These are phyloP conservation scores for Alfaro cultratus DNA, from an alignment of 2,797 vertebrate genomes.

Conservation along the genomic window DNA sequence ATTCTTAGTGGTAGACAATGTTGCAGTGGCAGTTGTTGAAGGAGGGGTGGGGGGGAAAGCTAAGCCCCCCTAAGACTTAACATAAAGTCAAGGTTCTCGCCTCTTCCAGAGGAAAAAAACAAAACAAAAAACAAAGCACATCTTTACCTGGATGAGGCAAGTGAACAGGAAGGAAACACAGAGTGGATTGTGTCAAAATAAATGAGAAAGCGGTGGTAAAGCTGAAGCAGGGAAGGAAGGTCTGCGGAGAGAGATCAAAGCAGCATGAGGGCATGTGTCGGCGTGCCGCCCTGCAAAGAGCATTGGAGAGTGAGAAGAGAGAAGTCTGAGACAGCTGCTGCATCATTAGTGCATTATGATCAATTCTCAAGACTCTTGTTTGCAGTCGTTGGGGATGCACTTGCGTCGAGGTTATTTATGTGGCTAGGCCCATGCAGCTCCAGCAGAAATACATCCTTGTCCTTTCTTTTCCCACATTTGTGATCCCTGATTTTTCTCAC, in stretches of 20 bases:
- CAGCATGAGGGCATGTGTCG: conserved; percentile 48
- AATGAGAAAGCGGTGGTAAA: conserved; percentile 50
- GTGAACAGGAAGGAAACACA: conserved; percentile 8
- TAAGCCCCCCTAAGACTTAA: neutral
- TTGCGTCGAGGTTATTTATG: conserved; percentile 38
- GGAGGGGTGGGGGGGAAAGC: neutral
- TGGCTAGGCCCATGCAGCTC: conserved; percentile 49
- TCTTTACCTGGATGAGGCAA: conserved; percentile 43
- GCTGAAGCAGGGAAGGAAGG: conserved; percentile 27
- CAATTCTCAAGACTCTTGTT: conserved; percentile 69
- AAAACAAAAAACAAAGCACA: conserved; percentile 11
- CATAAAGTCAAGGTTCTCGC: neutral
- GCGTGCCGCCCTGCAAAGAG: conserved; percentile 48
- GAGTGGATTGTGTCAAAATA: conserved; percentile 49
- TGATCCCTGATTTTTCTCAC: conserved; percentile 36
- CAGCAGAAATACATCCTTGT: conserved; percentile 14
- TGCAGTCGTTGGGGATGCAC: conserved; percentile 37
- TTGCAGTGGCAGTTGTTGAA: conserved; percentile 11
- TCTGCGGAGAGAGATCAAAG: conserved; percentile 64
- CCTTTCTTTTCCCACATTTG: conserved; percentile 33
- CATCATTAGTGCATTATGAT: conserved; percentile 78
- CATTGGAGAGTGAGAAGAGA: conserved; percentile 56
- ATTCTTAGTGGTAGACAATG: conserved; percentile 9
- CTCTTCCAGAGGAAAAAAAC: neutral
- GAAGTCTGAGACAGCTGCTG: conserved; percentile 70